These are phyloP conservation scores for Ibidorhyncha struthersii DNA, from an alignment of 2,113 vertebrate species.

Conservation along the genomic window DNA sequence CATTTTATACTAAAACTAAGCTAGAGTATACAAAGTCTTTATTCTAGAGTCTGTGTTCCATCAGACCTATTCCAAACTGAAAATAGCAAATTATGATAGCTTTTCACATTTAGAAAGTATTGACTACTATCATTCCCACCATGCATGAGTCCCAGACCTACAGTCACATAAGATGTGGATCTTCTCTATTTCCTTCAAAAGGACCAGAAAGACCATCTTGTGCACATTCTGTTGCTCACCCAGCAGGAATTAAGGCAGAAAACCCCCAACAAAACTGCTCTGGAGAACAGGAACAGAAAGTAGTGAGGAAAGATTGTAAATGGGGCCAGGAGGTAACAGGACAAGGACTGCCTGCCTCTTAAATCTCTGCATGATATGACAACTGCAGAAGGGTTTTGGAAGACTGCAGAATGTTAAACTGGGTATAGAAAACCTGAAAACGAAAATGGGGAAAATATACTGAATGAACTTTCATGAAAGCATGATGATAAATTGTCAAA, in stretches of 20 bases:
- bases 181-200: neutral
- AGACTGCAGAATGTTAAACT: neutral
- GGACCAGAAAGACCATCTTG: neutral
- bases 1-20: neutral
- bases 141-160: neutral
- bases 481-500: neutral
- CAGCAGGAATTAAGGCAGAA: neutral
- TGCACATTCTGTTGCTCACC: neutral
- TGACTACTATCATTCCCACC: neutral
- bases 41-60: neutral
- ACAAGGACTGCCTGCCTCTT: neutral
- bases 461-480: neutral
- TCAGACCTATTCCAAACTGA: neutral
- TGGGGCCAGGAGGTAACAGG: neutral
- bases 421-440: neutral
- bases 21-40: neutral
- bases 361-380: neutral
- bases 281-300: neutral
- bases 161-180: neutral
- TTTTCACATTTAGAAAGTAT: neutral
- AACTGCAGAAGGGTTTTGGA: neutral
- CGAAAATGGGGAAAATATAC: rapidly evolving
- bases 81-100: neutral
- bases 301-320: neutral
- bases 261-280: neutral